These are phyloP conservation scores for Betta splendens DNA, from an alignment of 2,797 vertebrate genomes.

Conservation along the genomic window DNA sequence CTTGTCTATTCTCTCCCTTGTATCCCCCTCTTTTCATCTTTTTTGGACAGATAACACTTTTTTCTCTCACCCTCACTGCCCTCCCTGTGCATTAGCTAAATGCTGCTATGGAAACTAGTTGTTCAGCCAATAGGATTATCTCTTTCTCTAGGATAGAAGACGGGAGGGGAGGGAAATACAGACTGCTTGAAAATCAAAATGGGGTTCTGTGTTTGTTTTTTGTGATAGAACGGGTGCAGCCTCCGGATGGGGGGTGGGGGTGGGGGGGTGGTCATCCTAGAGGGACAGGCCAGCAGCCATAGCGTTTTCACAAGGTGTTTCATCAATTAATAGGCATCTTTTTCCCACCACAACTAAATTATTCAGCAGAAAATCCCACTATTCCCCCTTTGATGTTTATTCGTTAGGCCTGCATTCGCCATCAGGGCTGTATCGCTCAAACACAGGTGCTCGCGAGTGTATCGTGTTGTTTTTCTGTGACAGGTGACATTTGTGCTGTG, in stretches of 20 bases:
- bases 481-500: constrained; percentile 68
- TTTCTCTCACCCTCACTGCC: constrained; percentile 57
- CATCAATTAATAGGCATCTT: constrained; percentile 87
- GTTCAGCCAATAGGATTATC: constrained; percentile 67
- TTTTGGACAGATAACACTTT: constrained; percentile 65
- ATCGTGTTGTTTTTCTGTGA: constrained; percentile 37
- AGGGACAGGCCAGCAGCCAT: constrained; percentile 80
- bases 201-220: constrained; percentile 60
- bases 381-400: constrained; percentile 76
- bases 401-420: constrained; percentile 82
- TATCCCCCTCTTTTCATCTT: constrained; percentile 59
- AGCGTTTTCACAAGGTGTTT: constrained; percentile 86
- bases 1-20: constrained; percentile 28
- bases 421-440: constrained; percentile 65
- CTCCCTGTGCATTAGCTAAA: constrained; percentile 71
- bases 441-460: constrained; percentile 23
- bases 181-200: constrained; percentile 72
- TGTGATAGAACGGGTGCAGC: constrained; percentile 77
- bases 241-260: constrained; percentile 51
- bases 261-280: constrained; percentile 48
- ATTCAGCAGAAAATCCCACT: constrained; percentile 82
- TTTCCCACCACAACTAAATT: constrained; percentile 86
- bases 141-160: constrained; percentile 44
- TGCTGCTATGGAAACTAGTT: constrained; percentile 75
- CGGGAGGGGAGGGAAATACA: constrained; percentile 46